phyloP scores from a whole-genome alignment of 2,113 vertebrate species.

The Phalacrocorax brasilianus region DNA sequence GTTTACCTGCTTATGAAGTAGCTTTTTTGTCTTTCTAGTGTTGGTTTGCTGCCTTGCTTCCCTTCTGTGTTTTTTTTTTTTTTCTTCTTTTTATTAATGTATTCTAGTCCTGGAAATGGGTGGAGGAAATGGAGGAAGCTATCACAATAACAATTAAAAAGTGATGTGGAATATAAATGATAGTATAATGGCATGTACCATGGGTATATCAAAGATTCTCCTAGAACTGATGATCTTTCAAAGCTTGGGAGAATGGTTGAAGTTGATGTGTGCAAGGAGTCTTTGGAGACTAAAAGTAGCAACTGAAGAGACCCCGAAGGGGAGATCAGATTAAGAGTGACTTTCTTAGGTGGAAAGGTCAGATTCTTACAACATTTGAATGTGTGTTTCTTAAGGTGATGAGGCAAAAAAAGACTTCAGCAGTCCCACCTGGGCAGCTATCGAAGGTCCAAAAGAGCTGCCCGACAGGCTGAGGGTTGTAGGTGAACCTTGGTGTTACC shows the following conservation, averaged over 20 bases:
- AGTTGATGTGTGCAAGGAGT: background rate
- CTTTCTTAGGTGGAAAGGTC: background rate
- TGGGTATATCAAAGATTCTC: background rate
- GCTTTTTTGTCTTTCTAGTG: background rate
- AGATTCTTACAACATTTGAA: background rate
- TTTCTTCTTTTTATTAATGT: background rate
- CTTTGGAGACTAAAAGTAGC: background rate
- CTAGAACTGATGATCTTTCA: background rate
- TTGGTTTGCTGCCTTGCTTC: background rate
- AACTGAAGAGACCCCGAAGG: background rate
- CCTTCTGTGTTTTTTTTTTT: background rate
- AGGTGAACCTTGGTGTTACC: background rate
- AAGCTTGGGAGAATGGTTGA: background rate
- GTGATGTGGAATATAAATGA: background rate
- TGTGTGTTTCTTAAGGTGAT: background rate
- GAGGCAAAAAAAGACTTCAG: background rate
- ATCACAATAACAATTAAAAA: background rate
- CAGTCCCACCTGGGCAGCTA: background rate
- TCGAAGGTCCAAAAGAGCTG: background rate
- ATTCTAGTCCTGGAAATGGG: background rate
- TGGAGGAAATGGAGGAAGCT: background rate
- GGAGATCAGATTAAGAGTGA: background rate
- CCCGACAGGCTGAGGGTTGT: background rate
- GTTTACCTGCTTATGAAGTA: background rate
- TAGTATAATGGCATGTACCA: accelerated